phyloP scores from a whole-genome alignment of 2,797 vertebrate genomes.

The Streptopelia turtur region DNA sequence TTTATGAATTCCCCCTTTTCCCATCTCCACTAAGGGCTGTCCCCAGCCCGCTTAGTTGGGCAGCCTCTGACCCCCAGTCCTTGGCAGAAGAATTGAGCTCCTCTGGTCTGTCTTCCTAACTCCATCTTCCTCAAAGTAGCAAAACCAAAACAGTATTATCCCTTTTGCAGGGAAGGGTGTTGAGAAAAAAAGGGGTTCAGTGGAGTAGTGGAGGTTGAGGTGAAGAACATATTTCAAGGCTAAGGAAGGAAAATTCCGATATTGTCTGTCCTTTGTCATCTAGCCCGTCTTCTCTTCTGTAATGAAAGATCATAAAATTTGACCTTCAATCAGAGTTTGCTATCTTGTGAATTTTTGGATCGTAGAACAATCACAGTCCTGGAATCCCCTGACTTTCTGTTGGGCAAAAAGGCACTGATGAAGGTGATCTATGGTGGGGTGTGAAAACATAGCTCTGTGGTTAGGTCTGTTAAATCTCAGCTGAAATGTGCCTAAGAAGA shows the following conservation, averaged over 20 bases:
- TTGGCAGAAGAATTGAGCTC: not conserved
- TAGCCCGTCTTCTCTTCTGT: not conserved
- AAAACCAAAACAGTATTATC: not conserved
- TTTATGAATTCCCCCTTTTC: not conserved
- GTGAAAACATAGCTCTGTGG: not conserved
- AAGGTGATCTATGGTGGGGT: not conserved
- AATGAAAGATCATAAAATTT: not conserved
- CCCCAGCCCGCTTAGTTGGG: not conserved
- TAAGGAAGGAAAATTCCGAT: not conserved
- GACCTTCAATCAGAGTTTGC: not conserved
- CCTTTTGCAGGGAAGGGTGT: not conserved
- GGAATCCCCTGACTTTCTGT: not conserved
- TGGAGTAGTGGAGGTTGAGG: not conserved
- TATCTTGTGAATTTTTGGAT: not conserved
- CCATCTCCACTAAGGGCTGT: not conserved
- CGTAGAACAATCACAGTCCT: not conserved
- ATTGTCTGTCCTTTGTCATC: not conserved
- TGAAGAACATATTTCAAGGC: not conserved
- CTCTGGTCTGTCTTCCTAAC: not conserved
- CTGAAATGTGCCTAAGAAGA: not conserved
- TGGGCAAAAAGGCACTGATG: not conserved
- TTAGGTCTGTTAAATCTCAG: not conserved
- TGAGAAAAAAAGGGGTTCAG: not conserved
- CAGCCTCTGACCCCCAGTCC: not conserved
- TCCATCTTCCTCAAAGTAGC: not conserved